Base-by-base conservation (phyloP, 2,888 invertebrate species). In the Dasysyrphus albostriatus region DNA sequence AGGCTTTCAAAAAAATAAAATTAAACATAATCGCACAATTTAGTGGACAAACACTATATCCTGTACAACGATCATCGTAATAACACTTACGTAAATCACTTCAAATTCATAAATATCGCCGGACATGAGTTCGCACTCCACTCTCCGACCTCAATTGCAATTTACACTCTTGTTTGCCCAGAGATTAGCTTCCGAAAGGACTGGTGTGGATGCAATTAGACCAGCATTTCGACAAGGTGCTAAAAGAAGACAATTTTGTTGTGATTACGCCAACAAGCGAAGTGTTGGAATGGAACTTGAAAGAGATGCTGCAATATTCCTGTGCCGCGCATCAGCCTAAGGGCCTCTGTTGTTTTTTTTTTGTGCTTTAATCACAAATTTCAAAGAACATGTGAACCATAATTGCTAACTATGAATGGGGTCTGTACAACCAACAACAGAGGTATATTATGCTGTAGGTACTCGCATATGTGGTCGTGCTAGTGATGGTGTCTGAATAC, bases 21-120 rank as follows among this genome's bases (percentile, higher is more conserved):
- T 65, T 78, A 70, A 78, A 49, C 78, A 79, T 83, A 78, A 87
- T 79, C 82, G 74, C 69, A 83, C 87, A 83, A 82, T 87, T 87
- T 78, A 79, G 83, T 74, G 83, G 83, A 87, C 83, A 85, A 79
- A 87, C 69, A 87, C 59, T 79, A 72, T 79, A 83, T 83, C 78
- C 79, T 58, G 75, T 75, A 75, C 83, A 85, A 47, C 78, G 24
- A 54, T 54, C 58, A 72, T 58, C 58, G 78, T 74, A 65, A 83
- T 87, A 87, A 87, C 87, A 87, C 83, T 87, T 87, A 75, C 83
- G 74, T 87, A 87, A 87, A 87, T 87, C 78, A 87, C 83, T 75
- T 83, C 87, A 83, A 83, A 87, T 83, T 87, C 87, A 87, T 87
- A 87, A 87, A 87, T 87, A 87, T 79, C 72, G 59, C 63, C 75